A percentile compares a stretch with the other conserved stretches of the same genome.
Evolutionary conservation across 2,888 invertebrate genomes (phyloP).

Genomic region (Acrobasis repandana): DNA sequence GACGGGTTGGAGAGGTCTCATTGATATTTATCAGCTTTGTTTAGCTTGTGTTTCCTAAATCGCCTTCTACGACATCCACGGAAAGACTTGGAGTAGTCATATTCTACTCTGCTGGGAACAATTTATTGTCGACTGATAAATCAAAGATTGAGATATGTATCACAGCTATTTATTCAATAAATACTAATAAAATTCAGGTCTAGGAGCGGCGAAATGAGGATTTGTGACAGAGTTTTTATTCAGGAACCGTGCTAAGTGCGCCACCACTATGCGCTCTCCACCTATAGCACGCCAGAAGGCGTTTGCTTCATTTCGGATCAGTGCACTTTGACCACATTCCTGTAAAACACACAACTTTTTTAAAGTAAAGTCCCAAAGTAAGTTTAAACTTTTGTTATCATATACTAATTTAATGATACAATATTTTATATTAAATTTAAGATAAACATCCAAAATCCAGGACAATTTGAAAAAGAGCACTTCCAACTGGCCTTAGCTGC

Average conservation of each 20-base stretch:
- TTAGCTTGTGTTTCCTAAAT: too few relatives aligned
- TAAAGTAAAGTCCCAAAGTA: not conserved
- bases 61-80: too few relatives aligned
- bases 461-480: too few relatives aligned
- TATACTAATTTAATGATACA: too few relatives aligned
- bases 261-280: conserved; percentile 56
- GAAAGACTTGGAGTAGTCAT: too few relatives aligned
- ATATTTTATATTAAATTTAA: too few relatives aligned
- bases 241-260: conserved; percentile 55
- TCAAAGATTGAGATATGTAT: not conserved
- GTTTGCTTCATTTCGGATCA: conserved; percentile 43
- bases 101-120: too few relatives aligned
- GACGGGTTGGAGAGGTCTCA: too few relatives aligned
- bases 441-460: too few relatives aligned
- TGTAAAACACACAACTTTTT: conserved; percentile 31
- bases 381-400: too few relatives aligned
- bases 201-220: conserved; percentile 58
- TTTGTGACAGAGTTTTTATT: conserved; percentile 50
- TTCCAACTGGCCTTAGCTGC: too few relatives aligned
- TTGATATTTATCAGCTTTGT: too few relatives aligned
- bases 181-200: conserved; percentile 26
- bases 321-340: conserved; percentile 65
- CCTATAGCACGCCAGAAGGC: conserved; percentile 54
- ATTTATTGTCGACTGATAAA: not conserved
- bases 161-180: not conserved